Percentiles rank a stretch among this genome's conserved stretches.
Evolutionary conservation across 2,113 vertebrate species (phyloP).

Genomic region (Arvicanthis niloticus): DNA sequence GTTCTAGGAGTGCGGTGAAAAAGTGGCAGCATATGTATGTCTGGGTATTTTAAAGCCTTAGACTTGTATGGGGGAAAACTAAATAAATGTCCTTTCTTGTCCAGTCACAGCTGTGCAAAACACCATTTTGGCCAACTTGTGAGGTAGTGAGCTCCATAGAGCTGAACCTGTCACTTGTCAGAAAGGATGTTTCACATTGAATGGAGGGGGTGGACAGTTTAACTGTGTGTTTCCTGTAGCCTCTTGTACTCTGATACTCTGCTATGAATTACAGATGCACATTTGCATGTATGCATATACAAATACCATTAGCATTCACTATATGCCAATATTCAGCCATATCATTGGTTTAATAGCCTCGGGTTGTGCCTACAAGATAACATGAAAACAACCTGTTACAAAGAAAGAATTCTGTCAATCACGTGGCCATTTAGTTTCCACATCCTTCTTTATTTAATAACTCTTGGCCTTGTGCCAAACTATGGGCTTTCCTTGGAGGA

Average conservation of each 20-base stretch:
- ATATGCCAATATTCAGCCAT: background rate
- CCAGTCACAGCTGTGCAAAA: background rate
- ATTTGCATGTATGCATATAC: background rate
- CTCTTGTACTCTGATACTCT: background rate
- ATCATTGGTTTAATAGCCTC: constrained; percentile 17
- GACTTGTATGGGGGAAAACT: background rate
- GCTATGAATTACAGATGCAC: background rate
- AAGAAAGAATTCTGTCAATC: constrained; percentile 52
- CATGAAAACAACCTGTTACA: constrained; percentile 12
- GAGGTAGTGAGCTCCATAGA: background rate
- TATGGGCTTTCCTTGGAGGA: constrained; percentile 62
- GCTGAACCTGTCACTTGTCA: background rate
- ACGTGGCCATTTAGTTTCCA: constrained; percentile 22
- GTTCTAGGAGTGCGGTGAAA: background rate
- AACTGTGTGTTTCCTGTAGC: background rate
- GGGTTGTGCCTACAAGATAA: background rate
- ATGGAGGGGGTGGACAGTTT: background rate
- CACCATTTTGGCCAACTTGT: background rate
- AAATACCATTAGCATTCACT: background rate
- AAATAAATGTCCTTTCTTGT: background rate
- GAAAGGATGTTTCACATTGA: background rate
- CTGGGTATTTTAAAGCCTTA: background rate
- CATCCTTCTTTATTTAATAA: constrained; percentile 66
- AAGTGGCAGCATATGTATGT: background rate
- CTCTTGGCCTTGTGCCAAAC: constrained; percentile 67